These are phyloP conservation scores for Girardia tigrina DNA, from an alignment of 2,888 invertebrate genomes.

Conservation along the genomic window DNA sequence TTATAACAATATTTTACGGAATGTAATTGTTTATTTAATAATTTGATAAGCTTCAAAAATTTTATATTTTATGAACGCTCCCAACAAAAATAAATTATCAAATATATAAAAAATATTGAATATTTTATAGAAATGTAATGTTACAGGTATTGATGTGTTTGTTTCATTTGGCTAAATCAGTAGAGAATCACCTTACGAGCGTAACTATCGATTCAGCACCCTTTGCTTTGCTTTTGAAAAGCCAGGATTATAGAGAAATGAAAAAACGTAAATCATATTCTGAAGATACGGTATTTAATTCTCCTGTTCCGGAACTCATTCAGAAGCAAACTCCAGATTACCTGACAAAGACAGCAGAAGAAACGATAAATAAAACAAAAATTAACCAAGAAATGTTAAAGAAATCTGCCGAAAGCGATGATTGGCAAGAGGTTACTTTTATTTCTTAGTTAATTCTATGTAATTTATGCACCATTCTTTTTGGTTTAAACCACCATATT, in stretches of 20 bases:
- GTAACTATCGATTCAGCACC: background rate
- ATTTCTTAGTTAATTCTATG: too few relatives aligned
- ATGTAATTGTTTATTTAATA: too few relatives aligned
- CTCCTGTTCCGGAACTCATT: background rate
- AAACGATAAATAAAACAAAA: background rate
- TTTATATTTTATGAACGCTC: too few relatives aligned
- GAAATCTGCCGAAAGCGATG: background rate
- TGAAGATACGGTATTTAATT: background rate
- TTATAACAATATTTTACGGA: too few relatives aligned
- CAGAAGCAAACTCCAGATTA: background rate
- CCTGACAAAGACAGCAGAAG: background rate
- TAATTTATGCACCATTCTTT: too few relatives aligned
- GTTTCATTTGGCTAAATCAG: slow-evolving; percentile 2
- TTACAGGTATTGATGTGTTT: slow-evolving; percentile 18
- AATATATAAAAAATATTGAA: too few relatives aligned
- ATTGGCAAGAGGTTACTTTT: slow-evolving; percentile 4
- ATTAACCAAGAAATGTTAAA: background rate
- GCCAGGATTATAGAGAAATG: background rate
- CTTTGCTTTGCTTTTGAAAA: background rate
- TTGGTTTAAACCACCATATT: too few relatives aligned
- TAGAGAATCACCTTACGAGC: background rate
- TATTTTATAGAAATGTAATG: background rate
- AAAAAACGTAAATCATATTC: background rate
- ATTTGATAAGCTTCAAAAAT: too few relatives aligned
- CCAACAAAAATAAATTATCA: too few relatives aligned